Conservation (phyloP, 2,797 vertebrate species). For the Botia kubotai region DNA sequence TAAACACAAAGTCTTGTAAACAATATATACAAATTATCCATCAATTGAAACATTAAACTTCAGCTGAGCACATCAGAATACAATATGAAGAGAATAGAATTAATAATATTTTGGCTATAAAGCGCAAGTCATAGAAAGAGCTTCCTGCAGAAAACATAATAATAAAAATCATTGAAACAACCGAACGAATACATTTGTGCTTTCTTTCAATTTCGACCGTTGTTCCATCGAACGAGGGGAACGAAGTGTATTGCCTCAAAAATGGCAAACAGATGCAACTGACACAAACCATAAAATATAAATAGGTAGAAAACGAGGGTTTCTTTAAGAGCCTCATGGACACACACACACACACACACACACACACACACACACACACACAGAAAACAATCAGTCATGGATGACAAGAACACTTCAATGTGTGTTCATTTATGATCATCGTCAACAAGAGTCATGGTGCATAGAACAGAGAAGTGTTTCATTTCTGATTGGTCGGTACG, state of each 20-base stretch:
- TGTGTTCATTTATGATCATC: conserved; percentile 9
- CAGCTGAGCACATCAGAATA: conserved; percentile 80
- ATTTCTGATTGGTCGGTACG: not conserved
- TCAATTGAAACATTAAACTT: conserved; percentile 83
- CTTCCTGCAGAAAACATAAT: conserved; percentile 80
- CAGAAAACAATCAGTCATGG: conserved; percentile 32
- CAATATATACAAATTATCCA: conserved; percentile 86
- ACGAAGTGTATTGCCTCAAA: conserved; percentile 73
- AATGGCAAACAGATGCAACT: conserved; percentile 72
- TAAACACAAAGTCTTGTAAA: conserved; percentile 90
- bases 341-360: not conserved
- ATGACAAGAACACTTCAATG: not conserved
- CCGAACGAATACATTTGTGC: conserved; percentile 79
- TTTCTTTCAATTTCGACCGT: conserved; percentile 67
- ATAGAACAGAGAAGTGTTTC: conserved; percentile 75
- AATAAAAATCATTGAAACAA: conserved; percentile 75
- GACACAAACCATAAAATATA: conserved; percentile 69
- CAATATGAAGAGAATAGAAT: conserved; percentile 51
- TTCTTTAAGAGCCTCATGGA: conserved; percentile 65
- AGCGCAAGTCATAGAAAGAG: conserved; percentile 83
- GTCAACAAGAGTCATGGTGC: conserved; percentile 70
- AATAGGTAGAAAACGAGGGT: conserved; percentile 75
- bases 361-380: no score
- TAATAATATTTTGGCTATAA: conserved; percentile 85
- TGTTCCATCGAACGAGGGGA: conserved; percentile 68